Conservation (phyloP, 2,888 invertebrate species). For the Eupithecia dodoneata region DNA sequence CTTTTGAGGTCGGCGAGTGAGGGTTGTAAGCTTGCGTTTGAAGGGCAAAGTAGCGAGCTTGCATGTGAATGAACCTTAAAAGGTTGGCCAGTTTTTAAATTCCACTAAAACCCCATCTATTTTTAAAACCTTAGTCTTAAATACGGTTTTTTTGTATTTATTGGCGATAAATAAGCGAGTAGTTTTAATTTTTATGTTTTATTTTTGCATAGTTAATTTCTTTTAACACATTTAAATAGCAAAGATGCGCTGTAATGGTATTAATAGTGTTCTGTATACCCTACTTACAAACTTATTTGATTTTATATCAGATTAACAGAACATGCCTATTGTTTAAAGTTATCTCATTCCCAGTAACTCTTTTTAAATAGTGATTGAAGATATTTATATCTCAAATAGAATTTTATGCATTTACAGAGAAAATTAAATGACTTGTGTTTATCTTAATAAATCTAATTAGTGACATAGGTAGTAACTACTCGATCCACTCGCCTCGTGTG, state of each 20-base stretch:
- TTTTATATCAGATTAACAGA: too few species aligned
- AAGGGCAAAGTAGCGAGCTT: neutral
- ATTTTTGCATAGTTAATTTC: neutral
- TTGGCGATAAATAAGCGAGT: neutral
- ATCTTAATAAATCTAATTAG: neutral
- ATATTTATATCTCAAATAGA: too few species aligned
- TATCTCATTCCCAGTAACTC: too few species aligned
- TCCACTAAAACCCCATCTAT: too few species aligned
- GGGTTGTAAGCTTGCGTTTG: neutral
- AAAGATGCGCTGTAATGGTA: neutral
- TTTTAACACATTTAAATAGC: neutral
- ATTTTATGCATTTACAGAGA: too few species aligned
- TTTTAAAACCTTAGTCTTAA: too few species aligned
- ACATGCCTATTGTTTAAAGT: too few species aligned
- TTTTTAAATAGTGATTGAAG: too few species aligned
- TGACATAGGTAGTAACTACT: neutral
- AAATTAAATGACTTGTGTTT: too few species aligned
- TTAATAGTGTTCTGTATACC: neutral
- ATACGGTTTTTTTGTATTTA: too few species aligned
- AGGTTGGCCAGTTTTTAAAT: too few species aligned
- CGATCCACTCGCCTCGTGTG: constrained; percentile 16
- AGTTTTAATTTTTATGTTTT: neutral
- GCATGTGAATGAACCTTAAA: neutral
- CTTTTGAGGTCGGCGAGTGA: constrained; percentile 5
- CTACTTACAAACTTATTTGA: neutral